Base-by-base conservation (phyloP, 2,113 vertebrate species). In the Deroptyus accipitrinus region DNA sequence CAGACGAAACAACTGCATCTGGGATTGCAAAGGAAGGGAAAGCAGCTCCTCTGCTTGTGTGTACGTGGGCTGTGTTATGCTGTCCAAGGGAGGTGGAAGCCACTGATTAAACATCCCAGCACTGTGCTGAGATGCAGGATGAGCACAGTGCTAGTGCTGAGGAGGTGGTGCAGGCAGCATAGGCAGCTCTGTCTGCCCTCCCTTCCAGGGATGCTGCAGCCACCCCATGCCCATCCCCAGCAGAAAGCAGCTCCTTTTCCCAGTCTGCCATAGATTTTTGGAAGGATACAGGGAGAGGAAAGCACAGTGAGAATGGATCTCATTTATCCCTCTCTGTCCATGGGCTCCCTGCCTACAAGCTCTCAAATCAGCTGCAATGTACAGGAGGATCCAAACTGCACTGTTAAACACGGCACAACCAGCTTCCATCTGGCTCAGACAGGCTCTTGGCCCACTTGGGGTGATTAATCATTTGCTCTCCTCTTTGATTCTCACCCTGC, bases 31-130 rank as follows among this genome's bases (percentile, higher is more conserved):
- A 44, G 77, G 73, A 70, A 49, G 73, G 59, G 52, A 44, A 49
- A 83, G 35, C 33, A 6, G 83, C 69, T 76, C 55, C 1, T 24
- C 13, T 23, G 46, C 74, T 42, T 13, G 28, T 6, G 55, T 3
- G 9, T 13, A 33, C 1, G 3, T 9, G 25, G 61, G 61, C 37
- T 33, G 75, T 8, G 5, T 17, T 24, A 10, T 5, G 0, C 1
- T 2, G 41, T 23, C 54, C 54, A 6, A 63, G 69, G 46, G 57
- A 84, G 6, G 41, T 9, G 39, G 33, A 35, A 67, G n/a, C 31
- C 57, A 24, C 33, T 17, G 39, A 33, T 39, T 2, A 31, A 73
- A 82, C 52, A 86, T 23, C 35, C 48, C 93, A 49, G 64, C 3
- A 3, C 79, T 1, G 23, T 54, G 66, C 33, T 3, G 11, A n/a